Evolutionary conservation across 23 tunicate species (phyloP).

Genomic region (Oikopleura albicans): DNA sequence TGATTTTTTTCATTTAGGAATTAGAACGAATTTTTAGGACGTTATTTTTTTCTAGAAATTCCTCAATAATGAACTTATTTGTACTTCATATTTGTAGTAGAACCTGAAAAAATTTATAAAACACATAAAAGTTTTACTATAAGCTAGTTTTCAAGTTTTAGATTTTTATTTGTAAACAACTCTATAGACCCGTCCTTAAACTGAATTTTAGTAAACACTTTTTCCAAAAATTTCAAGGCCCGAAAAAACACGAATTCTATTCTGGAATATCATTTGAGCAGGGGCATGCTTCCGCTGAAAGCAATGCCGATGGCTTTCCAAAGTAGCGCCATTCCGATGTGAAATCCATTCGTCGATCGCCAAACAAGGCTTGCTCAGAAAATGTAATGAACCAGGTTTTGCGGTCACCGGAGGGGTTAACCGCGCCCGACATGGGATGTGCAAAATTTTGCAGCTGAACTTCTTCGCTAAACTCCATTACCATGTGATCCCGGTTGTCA

Average conservation of each 20-base stretch:
- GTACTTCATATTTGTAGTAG: too few species aligned
- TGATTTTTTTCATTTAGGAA: too few species aligned
- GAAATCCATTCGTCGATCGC: neutral
- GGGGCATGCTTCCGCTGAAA: neutral
- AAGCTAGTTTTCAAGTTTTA: too few species aligned
- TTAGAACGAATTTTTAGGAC: too few species aligned
- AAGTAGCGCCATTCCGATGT: neutral
- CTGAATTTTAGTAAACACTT: too few species aligned
- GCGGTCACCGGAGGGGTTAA: neutral
- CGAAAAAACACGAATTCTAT: neutral
- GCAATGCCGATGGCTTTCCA: neutral
- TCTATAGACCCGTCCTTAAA: too few species aligned
- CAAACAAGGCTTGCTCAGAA: neutral
- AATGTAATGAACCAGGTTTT: neutral
- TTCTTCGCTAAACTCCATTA: neutral
- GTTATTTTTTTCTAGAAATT: too few species aligned
- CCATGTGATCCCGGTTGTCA: neutral
- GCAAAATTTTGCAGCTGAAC: neutral
- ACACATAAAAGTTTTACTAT: too few species aligned
- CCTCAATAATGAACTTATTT: too few species aligned
- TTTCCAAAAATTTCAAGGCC: neutral
- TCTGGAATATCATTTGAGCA: neutral
- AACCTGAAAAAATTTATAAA: too few species aligned
- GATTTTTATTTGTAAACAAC: too few species aligned
- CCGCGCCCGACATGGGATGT: neutral